Evolutionary conservation across 2,888 invertebrate genomes (phyloP).

Genomic region (Julus scanicus): DNA sequence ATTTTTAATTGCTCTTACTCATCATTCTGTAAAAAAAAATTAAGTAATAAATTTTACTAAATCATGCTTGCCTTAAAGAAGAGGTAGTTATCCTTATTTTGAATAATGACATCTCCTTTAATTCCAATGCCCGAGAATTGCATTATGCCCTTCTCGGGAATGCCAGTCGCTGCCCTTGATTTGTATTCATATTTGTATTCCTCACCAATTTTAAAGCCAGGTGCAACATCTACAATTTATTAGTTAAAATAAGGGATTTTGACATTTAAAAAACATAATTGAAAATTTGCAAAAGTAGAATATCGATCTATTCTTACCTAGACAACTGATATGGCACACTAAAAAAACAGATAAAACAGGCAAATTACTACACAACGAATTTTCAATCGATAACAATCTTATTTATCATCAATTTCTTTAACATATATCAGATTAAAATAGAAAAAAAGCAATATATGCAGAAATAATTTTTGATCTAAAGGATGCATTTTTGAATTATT

Average conservation of each 20-base stretch:
- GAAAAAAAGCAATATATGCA: too few relatives aligned
- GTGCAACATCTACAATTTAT: conserved; percentile 41
- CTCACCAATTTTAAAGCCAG: conserved; percentile 55
- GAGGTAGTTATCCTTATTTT: conserved; percentile 55
- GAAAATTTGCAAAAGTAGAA: not conserved
- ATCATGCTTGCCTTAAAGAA: conserved; percentile 54
- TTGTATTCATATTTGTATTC: conserved; percentile 55
- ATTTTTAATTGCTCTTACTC: not conserved
- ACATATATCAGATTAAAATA: too few relatives aligned
- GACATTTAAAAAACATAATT: not conserved
- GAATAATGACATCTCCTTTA: conserved; percentile 53
- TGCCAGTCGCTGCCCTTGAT: conserved; percentile 55
- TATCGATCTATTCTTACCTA: conserved; percentile 50
- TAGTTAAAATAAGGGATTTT: not conserved
- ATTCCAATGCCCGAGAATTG: conserved; percentile 56
- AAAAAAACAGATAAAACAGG: conserved; percentile 31
- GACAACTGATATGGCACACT: conserved; percentile 51
- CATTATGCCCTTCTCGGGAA: conserved; percentile 44
- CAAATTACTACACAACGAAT: conserved; percentile 6
- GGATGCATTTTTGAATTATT: too few relatives aligned
- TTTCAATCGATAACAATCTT: not conserved
- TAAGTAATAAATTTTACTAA: not conserved
- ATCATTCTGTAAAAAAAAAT: not conserved
- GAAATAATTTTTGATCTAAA: too few relatives aligned
- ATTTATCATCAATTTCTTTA: too few relatives aligned